Conservation (phyloP, 2,797 vertebrate genomes). For the Sphenopsis melanotis region DNA sequence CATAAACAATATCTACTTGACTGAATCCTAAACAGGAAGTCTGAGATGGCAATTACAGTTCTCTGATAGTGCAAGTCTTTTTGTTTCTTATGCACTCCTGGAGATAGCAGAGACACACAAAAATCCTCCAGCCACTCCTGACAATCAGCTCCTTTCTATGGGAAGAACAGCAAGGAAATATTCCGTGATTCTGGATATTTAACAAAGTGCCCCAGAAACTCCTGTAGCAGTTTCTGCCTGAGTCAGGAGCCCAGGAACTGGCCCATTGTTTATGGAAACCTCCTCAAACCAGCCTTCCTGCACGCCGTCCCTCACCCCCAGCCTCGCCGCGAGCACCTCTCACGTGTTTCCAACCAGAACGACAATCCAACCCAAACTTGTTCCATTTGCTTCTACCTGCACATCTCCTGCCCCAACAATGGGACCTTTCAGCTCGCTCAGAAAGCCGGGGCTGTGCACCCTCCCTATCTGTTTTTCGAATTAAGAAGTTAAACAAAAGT, state of each 20-base stretch:
- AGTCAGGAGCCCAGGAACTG: not conserved
- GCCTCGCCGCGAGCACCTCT: accelerated
- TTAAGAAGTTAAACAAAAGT: conserved; percentile 78
- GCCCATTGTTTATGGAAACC: conserved; percentile 5
- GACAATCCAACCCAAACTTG: not conserved
- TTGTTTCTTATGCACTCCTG: conserved; percentile 33
- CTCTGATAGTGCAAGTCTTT: conserved; percentile 35
- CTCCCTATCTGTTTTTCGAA: conserved; percentile 72
- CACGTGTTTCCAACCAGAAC: not conserved
- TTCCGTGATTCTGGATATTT: not conserved
- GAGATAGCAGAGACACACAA: not conserved
- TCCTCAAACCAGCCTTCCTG: not conserved
- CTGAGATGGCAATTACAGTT: conserved; percentile 40
- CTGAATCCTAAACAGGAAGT: conserved; percentile 74
- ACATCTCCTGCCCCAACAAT: conserved; percentile 53
- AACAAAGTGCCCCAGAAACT: not conserved
- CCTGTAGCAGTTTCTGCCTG: not conserved
- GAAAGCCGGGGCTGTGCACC: conserved; percentile 1
- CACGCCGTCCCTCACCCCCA: not conserved
- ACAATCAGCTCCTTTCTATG: not conserved
- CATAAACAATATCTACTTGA: conserved; percentile 75
- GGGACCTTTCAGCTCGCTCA: conserved; percentile 33
- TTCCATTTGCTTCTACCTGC: conserved; percentile 38
- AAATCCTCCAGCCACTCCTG: conserved; percentile 14
- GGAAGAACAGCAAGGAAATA: not conserved